Percentiles rank a stretch among this genome's conserved stretches.
These are phyloP conservation scores for Notiomystis cincta DNA, from an alignment of 2,113 vertebrate species.

Conservation along the genomic window DNA sequence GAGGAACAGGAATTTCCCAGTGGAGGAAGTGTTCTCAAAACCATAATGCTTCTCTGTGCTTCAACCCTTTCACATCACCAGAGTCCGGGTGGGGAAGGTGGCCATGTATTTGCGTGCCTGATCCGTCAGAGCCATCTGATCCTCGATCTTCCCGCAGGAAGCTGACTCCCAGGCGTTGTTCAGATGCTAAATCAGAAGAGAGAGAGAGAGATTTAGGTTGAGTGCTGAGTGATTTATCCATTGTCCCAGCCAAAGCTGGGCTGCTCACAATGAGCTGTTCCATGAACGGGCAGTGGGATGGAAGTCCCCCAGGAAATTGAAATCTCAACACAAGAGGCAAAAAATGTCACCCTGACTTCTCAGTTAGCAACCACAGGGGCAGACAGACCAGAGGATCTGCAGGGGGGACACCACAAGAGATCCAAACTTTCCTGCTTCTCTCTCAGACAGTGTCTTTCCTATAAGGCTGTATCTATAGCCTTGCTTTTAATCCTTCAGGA, in stretches of 20 bases:
- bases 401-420: background rate
- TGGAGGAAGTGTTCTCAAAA: slow-evolving; percentile 80
- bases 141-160: slow-evolving; percentile 89
- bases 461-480: rapidly evolving
- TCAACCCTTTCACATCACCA: slow-evolving; percentile 85
- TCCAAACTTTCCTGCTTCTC: background rate
- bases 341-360: background rate
- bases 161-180: slow-evolving; percentile 84
- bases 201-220: background rate
- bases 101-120: slow-evolving; percentile 88
- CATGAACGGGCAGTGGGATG: background rate
- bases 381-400: background rate
- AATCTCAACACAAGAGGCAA: background rate
- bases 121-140: slow-evolving; percentile 82
- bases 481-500: background rate
- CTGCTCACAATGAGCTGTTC: rapidly evolving
- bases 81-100: slow-evolving; percentile 85
- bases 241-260: rapidly evolving
- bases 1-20: slow-evolving; percentile 77
- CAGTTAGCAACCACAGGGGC: rapidly evolving
- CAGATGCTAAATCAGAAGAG: slow-evolving; percentile 71
- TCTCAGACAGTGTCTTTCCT: background rate
- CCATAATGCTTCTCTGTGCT: slow-evolving; percentile 72
- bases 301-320: background rate
- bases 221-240: background rate